A percentile compares a stretch with the other conserved stretches of the same genome.
Evolutionary conservation across 2,113 vertebrate species (phyloP).

Genomic region (Equus przewalskii): DNA sequence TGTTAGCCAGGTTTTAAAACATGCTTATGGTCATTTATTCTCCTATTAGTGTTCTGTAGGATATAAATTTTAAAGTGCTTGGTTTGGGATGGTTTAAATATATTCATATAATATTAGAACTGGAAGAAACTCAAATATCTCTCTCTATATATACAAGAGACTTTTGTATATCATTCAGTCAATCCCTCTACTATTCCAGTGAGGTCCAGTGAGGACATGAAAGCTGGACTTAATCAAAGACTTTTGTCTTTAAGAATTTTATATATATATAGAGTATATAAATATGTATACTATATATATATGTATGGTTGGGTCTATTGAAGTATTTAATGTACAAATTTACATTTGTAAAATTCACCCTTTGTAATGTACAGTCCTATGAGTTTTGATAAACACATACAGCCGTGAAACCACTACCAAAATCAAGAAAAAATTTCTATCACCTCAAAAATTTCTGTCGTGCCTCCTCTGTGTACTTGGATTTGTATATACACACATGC

Average conservation of each 20-base stretch:
- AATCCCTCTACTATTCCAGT: not conserved
- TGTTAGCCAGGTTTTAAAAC: not conserved
- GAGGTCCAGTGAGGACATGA: not conserved
- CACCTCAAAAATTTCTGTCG: not conserved
- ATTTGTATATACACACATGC: not conserved
- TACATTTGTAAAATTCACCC: conserved; percentile 11
- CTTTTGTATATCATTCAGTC: not conserved
- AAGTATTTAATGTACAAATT: not conserved
- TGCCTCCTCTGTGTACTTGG: not conserved
- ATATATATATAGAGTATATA: not conserved
- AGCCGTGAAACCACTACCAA: not conserved
- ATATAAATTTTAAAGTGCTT: not conserved
- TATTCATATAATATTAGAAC: not conserved
- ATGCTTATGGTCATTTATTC: not conserved
- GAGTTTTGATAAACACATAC: not conserved
- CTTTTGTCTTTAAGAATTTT: not conserved
- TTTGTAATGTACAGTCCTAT: not conserved
- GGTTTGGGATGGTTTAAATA: not conserved
- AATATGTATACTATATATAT: not conserved
- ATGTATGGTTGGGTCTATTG: not conserved
- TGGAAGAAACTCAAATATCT: not conserved
- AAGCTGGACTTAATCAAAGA: not conserved
- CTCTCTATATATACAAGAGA: not conserved
- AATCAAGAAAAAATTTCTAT: not conserved
- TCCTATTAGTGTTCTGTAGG: not conserved